phyloP scores from a whole-genome alignment of 2,888 invertebrate genomes.

The Timandra comae region DNA sequence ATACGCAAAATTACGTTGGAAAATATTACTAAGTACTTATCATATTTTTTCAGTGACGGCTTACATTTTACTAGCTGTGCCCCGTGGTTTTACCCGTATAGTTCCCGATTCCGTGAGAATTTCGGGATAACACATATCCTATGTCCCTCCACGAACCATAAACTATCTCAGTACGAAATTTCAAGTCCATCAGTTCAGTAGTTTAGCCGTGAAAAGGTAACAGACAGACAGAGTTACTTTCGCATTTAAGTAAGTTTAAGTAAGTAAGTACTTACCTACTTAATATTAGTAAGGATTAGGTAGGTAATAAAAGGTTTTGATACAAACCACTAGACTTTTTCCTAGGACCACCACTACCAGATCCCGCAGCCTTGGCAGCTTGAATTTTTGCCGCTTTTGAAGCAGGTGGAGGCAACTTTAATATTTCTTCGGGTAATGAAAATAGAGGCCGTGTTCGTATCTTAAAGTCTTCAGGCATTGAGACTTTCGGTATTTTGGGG shows the following conservation, averaged over 20 bases:
- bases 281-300: no score
- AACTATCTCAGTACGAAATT: no score
- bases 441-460: conserved; percentile 76
- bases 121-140: no score
- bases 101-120: no score
- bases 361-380: conserved; percentile 32
- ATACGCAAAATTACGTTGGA: conserved; percentile 2
- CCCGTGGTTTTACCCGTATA: no score
- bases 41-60: not conserved
- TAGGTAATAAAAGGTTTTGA: conserved; percentile 8
- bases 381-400: conserved; percentile 48
- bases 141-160: no score
- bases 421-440: conserved; percentile 79
- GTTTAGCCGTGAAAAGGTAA: no score
- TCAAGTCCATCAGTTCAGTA: no score
- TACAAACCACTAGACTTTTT: conserved; percentile 61
- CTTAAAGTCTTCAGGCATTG: conserved; percentile 76
- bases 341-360: conserved; percentile 21
- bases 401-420: conserved; percentile 61
- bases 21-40: not conserved
- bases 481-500: conserved; percentile 72
- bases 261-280: no score
- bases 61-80: no score
- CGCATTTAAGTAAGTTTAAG: not conserved
- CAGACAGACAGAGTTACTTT: no score